Evolutionary conservation across 30 jellyfish, hydroid and myxozoan genomes (phyloP).

Genomic region (Sanderia malayensis): DNA sequence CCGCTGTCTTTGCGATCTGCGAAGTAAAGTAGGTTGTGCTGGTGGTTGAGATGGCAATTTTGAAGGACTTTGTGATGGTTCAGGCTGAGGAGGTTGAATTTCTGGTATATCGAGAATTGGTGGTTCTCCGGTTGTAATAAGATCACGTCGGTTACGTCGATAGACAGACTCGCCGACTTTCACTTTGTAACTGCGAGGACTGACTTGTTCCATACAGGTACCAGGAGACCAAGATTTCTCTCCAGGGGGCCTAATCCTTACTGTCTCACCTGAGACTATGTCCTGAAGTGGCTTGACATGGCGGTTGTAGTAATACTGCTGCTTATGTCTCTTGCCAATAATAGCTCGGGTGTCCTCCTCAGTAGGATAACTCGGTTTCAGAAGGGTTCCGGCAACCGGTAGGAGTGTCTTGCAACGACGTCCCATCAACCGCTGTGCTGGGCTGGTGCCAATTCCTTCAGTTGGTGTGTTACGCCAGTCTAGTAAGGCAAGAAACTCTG

Average conservation of each 20-base stretch:
- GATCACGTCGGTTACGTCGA: slow-evolving; percentile 28
- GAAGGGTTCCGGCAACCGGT: slow-evolving; percentile 25
- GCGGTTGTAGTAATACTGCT: slow-evolving; percentile 23
- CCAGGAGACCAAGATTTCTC: slow-evolving; percentile 29
- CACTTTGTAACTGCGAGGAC: slow-evolving; percentile 27
- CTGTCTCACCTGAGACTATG: slow-evolving; percentile 26
- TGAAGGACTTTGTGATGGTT: slow-evolving; percentile 15
- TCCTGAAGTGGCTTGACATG: slow-evolving; percentile 16
- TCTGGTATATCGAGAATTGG: slow-evolving; percentile 17
- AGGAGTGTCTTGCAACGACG: slow-evolving; percentile 12
- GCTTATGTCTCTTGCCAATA: slow-evolving; percentile 22
- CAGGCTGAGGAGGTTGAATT: neutral
- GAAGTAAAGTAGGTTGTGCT: slow-evolving; percentile 18
- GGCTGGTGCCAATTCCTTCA: slow-evolving; percentile 28
- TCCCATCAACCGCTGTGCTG: slow-evolving; percentile 29
- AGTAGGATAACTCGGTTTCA: slow-evolving; percentile 13
- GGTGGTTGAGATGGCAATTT: slow-evolving; percentile 4
- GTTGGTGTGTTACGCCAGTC: slow-evolving; percentile 43
- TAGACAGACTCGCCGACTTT: slow-evolving; percentile 12
- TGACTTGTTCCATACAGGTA: slow-evolving; percentile 19
- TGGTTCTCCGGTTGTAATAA: slow-evolving; percentile 22
- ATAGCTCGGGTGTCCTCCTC: slow-evolving; percentile 25
- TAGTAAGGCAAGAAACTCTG: slow-evolving; percentile 21
- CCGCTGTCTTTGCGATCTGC: slow-evolving; percentile 21
- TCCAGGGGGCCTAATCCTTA: slow-evolving; percentile 16